Evolutionary conservation across 2,113 vertebrate genomes (phyloP).

Genomic region (Microtus oregoni): DNA sequence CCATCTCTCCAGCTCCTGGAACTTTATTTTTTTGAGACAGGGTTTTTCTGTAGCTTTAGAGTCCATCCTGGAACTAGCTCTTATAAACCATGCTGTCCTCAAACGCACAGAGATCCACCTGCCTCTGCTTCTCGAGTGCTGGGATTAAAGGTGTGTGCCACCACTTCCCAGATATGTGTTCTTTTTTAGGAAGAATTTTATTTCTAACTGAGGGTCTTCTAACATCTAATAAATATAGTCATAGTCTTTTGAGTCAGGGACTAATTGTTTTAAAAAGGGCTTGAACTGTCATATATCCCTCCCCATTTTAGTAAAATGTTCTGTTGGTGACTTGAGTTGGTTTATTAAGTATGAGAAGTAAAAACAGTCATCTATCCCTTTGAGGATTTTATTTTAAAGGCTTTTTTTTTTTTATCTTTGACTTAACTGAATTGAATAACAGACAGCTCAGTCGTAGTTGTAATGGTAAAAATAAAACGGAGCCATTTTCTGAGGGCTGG

Average conservation of each 20-base stretch:
- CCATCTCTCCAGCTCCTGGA: background rate
- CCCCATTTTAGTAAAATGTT: background rate
- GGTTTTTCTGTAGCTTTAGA: no score
- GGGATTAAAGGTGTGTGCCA: no score
- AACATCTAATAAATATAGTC: background rate
- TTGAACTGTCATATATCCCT: background rate
- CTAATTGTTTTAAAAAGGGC: background rate
- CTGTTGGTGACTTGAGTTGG: background rate
- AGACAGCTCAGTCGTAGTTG: background rate
- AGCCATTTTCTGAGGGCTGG: no score
- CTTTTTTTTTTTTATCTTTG: slow-evolving; percentile 18
- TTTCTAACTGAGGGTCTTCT: background rate
- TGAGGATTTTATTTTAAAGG: background rate
- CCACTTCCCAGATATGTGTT: background rate
- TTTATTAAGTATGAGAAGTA: background rate
- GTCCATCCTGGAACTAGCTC: no score
- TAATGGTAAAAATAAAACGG: no score
- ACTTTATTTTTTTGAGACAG: background rate
- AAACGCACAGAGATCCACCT: no score
- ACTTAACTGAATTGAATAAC: background rate
- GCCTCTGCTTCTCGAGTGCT: no score
- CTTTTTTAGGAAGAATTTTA: background rate
- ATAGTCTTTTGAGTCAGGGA: slow-evolving; percentile 22
- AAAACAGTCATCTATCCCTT: background rate
- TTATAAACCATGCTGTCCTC: no score